Evolutionary conservation across 2,888 invertebrate genomes (phyloP).

Genomic region (Cheilosia variabilis): DNA sequence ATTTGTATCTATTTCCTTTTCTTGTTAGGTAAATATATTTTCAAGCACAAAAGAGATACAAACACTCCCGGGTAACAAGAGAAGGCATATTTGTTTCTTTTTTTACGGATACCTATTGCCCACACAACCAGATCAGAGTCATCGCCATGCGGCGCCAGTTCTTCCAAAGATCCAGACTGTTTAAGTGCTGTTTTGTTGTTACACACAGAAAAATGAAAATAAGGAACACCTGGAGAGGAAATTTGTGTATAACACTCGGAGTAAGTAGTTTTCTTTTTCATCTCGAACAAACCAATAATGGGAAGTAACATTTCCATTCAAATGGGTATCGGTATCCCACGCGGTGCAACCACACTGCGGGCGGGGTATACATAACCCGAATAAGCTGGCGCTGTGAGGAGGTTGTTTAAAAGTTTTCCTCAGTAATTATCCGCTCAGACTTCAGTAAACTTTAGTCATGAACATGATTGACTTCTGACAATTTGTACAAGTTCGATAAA

Average conservation of each 20-base stretch:
- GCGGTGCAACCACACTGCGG: slow-evolving; percentile 25
- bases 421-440: too few species aligned
- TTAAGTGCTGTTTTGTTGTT: slow-evolving; percentile 71
- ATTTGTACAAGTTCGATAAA: too few species aligned
- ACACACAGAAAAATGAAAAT: not conserved
- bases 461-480: not conserved
- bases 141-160: slow-evolving; percentile 68
- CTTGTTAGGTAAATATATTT: not conserved
- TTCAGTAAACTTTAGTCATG: not conserved
- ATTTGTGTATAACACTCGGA: slow-evolving; percentile 41
- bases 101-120: slow-evolving; percentile 26
- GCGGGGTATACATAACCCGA: not conserved
- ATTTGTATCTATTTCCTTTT: not conserved
- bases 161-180: slow-evolving; percentile 55
- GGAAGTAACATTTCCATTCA: slow-evolving; percentile 50
- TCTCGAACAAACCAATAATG: slow-evolving; percentile 59
- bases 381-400: not conserved
- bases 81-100: slow-evolving; percentile 28
- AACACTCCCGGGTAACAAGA: slow-evolving; percentile 2
- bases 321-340: slow-evolving; percentile 30
- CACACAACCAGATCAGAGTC: slow-evolving; percentile 34
- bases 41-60: slow-evolving; percentile 8
- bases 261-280: slow-evolving; percentile 35
- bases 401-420: too few species aligned
- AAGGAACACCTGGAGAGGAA: slow-evolving; percentile 66